A percentile compares a stretch with the other conserved stretches of the same genome.
phyloP scores from a whole-genome alignment of 92 coral and sea anemone genomes.

The Virgularia gustaviana region DNA sequence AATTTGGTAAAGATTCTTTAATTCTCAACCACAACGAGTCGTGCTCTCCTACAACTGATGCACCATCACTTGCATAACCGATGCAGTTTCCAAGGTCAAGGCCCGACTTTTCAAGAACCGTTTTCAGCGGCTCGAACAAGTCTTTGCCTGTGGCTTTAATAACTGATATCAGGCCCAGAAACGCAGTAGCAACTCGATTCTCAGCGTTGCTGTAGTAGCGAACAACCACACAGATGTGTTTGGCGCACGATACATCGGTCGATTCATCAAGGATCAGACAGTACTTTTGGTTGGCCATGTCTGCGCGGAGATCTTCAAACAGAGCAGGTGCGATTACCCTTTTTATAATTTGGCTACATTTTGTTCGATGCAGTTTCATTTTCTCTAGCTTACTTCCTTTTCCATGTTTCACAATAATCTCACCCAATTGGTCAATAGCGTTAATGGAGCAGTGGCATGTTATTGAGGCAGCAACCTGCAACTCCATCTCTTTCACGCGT shows the following conservation, averaged over 20 bases:
- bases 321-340: slow-evolving; percentile 7
- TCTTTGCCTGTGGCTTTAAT: not conserved
- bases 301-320: not conserved
- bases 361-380: not conserved
- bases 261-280: slow-evolving; percentile 1
- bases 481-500: slow-evolving; percentile 7
- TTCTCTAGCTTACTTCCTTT: slow-evolving; percentile 10
- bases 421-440: slow-evolving; percentile 10
- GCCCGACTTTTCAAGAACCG: not conserved
- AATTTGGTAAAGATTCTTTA: not conserved
- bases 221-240: slow-evolving; percentile 9
- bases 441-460: not conserved
- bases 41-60: not conserved
- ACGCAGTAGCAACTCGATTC: not conserved
- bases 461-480: not conserved
- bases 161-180: not conserved
- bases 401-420: slow-evolving; percentile 10
- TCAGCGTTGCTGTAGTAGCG: slow-evolving; percentile 3
- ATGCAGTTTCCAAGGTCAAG: not conserved
- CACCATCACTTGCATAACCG: not conserved
- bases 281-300: slow-evolving; percentile 5
- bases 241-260: slow-evolving; percentile 4
- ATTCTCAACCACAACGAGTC: not conserved
- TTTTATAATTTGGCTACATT: slow-evolving; percentile 1
- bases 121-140: not conserved